Percentiles rank a stretch among this genome's conserved stretches.
These are phyloP conservation scores for Rhinopomastus cyanomelas DNA, from an alignment of 2,113 vertebrate species.

Conservation along the genomic window DNA sequence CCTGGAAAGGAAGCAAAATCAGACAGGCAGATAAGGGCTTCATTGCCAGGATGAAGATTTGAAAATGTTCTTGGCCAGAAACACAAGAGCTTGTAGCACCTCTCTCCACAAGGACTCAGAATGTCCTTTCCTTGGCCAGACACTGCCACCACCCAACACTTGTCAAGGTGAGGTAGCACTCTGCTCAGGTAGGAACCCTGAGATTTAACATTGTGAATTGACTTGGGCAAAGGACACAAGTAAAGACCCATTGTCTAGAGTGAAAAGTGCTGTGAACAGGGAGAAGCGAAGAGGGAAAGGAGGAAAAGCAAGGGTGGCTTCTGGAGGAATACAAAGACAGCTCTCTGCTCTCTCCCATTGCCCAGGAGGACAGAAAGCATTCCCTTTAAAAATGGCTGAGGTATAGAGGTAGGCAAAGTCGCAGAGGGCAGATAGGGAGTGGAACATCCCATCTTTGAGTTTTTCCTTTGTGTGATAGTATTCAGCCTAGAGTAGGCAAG, in stretches of 20 bases:
- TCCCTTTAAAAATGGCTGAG: background rate
- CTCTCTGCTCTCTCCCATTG: background rate
- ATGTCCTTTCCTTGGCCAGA: background rate
- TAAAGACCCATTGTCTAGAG: background rate
- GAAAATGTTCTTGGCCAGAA: background rate
- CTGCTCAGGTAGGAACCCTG: background rate
- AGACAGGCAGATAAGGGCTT: background rate
- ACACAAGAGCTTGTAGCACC: background rate
- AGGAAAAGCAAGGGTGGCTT: background rate
- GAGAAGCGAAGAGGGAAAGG: background rate
- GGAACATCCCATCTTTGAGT: background rate
- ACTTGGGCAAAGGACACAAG: background rate
- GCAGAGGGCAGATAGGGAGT: background rate
- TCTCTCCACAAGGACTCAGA: background rate
- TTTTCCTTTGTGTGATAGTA: background rate
- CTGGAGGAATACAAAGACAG: background rate
- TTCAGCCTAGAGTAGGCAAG: background rate
- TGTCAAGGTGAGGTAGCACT: background rate
- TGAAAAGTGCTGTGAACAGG: background rate
- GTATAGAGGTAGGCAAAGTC: background rate
- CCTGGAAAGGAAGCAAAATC: conserved; percentile 23
- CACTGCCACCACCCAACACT: background rate
- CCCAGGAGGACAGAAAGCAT: background rate
- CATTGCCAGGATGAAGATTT: background rate
- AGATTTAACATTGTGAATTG: background rate